A percentile compares a stretch with the other conserved stretches of the same genome.
phyloP scores from a whole-genome alignment of 2,797 vertebrate species.

The Menidia menidia region DNA sequence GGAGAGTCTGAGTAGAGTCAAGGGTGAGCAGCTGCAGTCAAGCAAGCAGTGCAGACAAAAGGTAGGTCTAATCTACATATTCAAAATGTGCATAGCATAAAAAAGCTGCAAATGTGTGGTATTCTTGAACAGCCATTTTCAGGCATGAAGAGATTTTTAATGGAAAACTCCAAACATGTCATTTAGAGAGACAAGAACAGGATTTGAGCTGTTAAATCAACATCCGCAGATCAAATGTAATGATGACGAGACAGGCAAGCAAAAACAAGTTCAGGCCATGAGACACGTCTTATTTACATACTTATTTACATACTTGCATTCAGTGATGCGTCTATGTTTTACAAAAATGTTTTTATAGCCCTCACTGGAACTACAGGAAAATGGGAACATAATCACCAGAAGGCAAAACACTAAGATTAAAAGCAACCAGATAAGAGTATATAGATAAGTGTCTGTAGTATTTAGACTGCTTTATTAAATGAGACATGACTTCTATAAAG shows the following conservation, averaged over 20 bases:
- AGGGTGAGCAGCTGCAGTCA: conserved; percentile 1
- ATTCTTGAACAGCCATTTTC: neutral
- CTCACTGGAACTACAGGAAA: neutral
- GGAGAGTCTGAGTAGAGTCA: neutral
- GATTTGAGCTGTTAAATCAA: neutral
- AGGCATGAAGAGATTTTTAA: neutral
- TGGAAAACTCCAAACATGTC: neutral
- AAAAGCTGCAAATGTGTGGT: neutral
- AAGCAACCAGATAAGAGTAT: neutral
- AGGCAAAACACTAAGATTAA: neutral
- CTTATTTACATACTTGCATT: no score
- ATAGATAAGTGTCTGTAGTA: neutral
- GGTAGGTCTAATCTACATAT: conserved; percentile 2
- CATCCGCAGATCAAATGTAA: neutral
- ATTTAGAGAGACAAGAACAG: neutral
- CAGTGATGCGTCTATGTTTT: neutral
- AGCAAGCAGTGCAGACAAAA: neutral
- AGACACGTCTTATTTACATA: no score
- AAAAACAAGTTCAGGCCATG: neutral
- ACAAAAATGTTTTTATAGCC: neutral
- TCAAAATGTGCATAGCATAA: neutral
- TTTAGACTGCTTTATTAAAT: neutral
- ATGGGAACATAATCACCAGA: neutral
- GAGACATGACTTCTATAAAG: neutral
- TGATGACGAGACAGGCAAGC: neutral